Evolutionary conservation across 2,113 vertebrate species (phyloP).

Genomic region (Chamaea fasciata): DNA sequence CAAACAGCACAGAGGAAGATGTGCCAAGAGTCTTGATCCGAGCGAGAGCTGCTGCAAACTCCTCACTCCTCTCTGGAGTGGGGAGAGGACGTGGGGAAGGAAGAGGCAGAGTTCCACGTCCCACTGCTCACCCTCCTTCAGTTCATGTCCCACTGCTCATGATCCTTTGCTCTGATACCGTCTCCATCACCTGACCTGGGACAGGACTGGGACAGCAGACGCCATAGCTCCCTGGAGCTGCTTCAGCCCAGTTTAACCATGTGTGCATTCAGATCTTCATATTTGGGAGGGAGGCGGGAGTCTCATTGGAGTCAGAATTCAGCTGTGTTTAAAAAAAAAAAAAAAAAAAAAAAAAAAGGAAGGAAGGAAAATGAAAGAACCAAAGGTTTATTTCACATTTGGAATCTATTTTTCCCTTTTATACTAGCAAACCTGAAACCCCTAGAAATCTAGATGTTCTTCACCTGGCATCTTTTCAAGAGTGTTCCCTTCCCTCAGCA

Average conservation of each 20-base stretch:
- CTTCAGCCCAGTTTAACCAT: accelerated
- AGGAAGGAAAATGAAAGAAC: too few relatives aligned
- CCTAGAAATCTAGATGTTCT: background rate
- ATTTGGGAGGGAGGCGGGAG: background rate
- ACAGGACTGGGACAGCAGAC: background rate
- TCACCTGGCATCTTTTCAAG: background rate
- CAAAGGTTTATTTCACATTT: background rate
- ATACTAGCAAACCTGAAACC: background rate
- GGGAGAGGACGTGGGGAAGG: background rate
- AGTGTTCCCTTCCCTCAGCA: background rate
- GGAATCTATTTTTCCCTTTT: background rate
- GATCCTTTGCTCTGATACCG: background rate
- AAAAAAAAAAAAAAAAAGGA: too few relatives aligned
- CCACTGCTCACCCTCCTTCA: background rate
- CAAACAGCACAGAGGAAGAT: background rate
- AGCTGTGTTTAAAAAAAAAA: background rate
- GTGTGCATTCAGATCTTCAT: background rate
- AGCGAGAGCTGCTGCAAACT: background rate
- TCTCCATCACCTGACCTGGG: accelerated
- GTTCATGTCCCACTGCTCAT: background rate
- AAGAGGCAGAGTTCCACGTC: accelerated
- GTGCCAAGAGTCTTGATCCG: accelerated
- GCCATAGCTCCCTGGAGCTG: background rate
- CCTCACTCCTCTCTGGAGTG: background rate
- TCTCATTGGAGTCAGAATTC: background rate